A percentile compares a stretch with the other conserved stretches of the same genome.
Evolutionary conservation across 2,113 vertebrate genomes (phyloP).

Genomic region (Lethenteron reissneri): DNA sequence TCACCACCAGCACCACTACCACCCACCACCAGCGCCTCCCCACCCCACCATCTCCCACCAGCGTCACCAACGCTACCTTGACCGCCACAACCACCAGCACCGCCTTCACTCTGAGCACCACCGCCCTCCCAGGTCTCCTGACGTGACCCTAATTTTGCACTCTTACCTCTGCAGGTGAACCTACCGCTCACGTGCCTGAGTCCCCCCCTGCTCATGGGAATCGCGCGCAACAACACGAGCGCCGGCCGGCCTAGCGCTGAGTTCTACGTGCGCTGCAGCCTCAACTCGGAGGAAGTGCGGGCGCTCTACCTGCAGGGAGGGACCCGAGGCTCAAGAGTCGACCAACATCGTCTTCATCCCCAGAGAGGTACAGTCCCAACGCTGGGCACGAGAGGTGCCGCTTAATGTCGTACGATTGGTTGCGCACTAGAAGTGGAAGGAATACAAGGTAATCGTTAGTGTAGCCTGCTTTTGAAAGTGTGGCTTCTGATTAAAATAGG

Average conservation of each 20-base stretch:
- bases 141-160: not conserved
- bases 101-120: too few relatives aligned
- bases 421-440: not conserved
- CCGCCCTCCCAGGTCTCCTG: too few relatives aligned
- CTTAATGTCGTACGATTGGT: not conserved
- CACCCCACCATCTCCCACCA: not conserved
- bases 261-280: constrained; percentile 51
- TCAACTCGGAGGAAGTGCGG: constrained; percentile 39
- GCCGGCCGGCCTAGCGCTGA: constrained; percentile 51
- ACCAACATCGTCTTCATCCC: constrained; percentile 43
- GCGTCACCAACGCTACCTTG: not conserved
- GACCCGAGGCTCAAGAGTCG: constrained; percentile 49
- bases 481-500: not conserved
- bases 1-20: too few relatives aligned
- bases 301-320: constrained; percentile 39
- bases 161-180: constrained; percentile 34
- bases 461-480: not conserved
- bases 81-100: too few relatives aligned
- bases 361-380: constrained; percentile 19
- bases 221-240: constrained; percentile 54
- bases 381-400: not conserved
- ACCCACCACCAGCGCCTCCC: too few relatives aligned
- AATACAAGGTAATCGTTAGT: not conserved
- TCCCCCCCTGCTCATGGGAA: constrained; percentile 38
- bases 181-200: constrained; percentile 32